These are phyloP conservation scores for Poeciliopsis prolifica DNA, from an alignment of 2,113 vertebrate genomes.

Conservation along the genomic window DNA sequence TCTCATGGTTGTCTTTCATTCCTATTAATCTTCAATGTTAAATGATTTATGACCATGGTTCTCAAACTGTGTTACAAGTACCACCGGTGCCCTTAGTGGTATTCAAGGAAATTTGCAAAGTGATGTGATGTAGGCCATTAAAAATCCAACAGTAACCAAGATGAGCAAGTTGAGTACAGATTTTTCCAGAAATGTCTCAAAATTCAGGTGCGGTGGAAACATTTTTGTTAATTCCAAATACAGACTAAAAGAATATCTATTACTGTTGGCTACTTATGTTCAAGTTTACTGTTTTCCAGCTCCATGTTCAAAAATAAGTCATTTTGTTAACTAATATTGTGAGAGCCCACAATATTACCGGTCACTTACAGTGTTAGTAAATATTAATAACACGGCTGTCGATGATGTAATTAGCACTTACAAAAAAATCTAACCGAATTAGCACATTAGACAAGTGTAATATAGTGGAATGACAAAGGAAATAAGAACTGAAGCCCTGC, in stretches of 20 bases:
- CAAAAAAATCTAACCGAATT: background rate
- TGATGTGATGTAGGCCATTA: background rate
- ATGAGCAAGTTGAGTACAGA: background rate
- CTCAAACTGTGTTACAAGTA: background rate
- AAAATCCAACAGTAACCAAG: background rate
- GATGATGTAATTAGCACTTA: background rate
- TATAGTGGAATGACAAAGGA: background rate
- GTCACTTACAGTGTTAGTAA: background rate
- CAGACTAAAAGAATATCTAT: background rate
- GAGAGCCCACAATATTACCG: background rate
- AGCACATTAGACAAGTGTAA: background rate
- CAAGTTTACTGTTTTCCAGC: background rate
- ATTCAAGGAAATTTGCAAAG: background rate
- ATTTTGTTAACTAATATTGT: background rate
- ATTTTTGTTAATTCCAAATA: background rate
- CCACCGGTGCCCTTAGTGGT: background rate
- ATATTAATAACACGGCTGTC: background rate
- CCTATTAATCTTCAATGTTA: conserved; percentile 25
- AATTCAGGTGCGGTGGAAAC: background rate
- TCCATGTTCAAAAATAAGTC: background rate
- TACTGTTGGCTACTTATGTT: background rate
- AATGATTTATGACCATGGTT: conserved; percentile 24
- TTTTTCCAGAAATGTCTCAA: no score
- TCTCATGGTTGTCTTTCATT: conserved; percentile 45
- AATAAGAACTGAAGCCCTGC: background rate